These are phyloP conservation scores for Cataglyphis cursor DNA, from an alignment of 2,888 invertebrate species.

Conservation along the genomic window DNA sequence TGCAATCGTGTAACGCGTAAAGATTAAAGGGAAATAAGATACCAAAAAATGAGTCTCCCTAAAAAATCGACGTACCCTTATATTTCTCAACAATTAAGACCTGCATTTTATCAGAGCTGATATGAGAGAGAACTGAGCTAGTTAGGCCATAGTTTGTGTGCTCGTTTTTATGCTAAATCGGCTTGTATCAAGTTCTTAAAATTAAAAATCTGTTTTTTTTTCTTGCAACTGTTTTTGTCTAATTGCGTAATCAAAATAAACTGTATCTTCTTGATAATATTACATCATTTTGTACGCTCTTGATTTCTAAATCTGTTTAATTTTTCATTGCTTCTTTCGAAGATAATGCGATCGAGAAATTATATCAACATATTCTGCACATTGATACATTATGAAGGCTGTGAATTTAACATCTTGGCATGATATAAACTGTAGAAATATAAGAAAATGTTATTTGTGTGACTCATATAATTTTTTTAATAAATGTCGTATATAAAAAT, in stretches of 20 bases:
- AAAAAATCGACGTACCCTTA: neutral
- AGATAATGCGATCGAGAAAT: neutral
- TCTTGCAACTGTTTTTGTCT: no score
- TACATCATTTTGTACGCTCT: neutral
- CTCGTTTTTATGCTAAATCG: neutral
- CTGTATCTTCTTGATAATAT: neutral
- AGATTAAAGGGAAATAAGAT: neutral
- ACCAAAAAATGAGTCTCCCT: neutral
- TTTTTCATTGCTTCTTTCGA: neutral
- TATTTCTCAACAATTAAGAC: neutral
- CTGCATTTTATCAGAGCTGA: neutral
- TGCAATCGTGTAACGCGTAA: neutral
- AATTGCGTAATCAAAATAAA: neutral
- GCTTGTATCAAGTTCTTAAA: no score
- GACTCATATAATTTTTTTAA: neutral
- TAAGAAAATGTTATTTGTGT: neutral
- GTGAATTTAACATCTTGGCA: neutral
- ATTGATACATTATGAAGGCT: neutral
- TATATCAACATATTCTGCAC: neutral
- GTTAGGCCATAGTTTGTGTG: neutral
- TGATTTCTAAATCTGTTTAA: neutral
- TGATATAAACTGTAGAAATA: neutral
- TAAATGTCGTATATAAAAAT: neutral
- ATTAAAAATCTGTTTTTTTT: no score
- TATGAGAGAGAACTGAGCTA: neutral